Evolutionary conservation across 2,113 vertebrate genomes (phyloP).

Genomic region (Setophaga petechia): DNA sequence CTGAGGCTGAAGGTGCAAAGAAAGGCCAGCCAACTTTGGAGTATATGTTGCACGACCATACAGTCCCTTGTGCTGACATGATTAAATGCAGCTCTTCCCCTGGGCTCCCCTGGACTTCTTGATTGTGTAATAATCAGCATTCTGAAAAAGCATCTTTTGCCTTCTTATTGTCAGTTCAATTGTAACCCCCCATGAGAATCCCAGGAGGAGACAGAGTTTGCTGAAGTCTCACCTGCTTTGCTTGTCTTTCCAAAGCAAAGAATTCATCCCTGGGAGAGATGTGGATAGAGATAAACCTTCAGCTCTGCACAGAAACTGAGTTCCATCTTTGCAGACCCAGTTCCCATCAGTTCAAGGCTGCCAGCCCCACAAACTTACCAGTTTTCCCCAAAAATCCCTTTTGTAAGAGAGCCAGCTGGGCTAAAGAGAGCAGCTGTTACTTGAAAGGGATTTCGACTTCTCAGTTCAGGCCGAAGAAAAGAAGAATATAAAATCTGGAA

Average conservation of each 20-base stretch:
- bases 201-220: neutral
- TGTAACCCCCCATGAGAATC: neutral
- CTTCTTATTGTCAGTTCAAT: neutral
- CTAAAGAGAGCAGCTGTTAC: neutral
- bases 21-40: slow-evolving; percentile 68
- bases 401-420: neutral
- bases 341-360: neutral
- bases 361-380: neutral
- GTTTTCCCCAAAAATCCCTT: neutral
- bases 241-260: neutral
- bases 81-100: slow-evolving; percentile 19
- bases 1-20: slow-evolving; percentile 54
- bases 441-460: neutral
- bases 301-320: neutral
- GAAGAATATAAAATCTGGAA: neutral
- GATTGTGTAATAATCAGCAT: neutral
- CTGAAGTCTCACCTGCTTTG: neutral
- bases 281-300: neutral
- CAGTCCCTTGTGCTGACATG: neutral
- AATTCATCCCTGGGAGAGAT: neutral
- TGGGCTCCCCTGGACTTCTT: neutral
- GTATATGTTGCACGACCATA: neutral
- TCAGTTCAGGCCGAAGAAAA: neutral
- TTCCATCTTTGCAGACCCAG: neutral
- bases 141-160: neutral